Percentiles rank a stretch among this genome's conserved stretches.
phyloP scores from a whole-genome alignment of 2,888 invertebrate species.

The Melanostoma mellinum region DNA sequence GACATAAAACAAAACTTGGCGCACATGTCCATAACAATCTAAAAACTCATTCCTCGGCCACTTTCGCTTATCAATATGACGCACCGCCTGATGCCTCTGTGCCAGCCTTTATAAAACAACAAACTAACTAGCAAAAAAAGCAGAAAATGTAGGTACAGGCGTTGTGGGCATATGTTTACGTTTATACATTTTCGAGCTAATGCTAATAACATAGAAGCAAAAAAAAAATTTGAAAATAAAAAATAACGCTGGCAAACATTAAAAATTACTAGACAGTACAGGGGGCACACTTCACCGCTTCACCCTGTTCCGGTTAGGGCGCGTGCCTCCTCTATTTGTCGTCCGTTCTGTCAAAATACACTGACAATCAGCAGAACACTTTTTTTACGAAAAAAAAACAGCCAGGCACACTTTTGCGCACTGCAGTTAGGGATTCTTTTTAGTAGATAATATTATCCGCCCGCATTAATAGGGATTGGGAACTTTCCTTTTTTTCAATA shows the following conservation, averaged over 20 bases:
- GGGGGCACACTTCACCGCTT: conserved; percentile 24
- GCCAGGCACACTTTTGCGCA: conserved; percentile 67
- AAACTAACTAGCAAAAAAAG: conserved; percentile 6
- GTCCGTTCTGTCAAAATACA: conserved; percentile 42
- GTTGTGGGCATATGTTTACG: conserved; percentile 42
- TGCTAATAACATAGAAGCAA: conserved; percentile 5
- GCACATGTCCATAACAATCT: conserved; percentile 41
- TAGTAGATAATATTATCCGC: conserved; percentile 31
- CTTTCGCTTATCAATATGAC: conserved; percentile 58
- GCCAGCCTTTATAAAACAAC: not conserved
- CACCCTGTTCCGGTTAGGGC: conserved; percentile 48
- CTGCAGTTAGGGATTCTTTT: conserved; percentile 57
- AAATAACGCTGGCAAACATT: conserved; percentile 13
- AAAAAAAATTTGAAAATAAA: not conserved
- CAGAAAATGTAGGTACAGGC: conserved; percentile 19
- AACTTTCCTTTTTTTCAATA: not conserved
- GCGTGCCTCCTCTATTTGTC: conserved; percentile 51
- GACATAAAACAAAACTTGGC: conserved; percentile 6
- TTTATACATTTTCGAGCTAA: conserved; percentile 27
- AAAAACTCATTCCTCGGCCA: conserved; percentile 20
- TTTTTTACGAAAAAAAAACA: conserved; percentile 28
- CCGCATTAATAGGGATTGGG: conserved; percentile 15
- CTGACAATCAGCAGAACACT: conserved; percentile 35
- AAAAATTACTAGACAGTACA: conserved; percentile 35
- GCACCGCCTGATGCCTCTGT: not conserved